phyloP scores from a whole-genome alignment of 2,113 vertebrate species.

The Prunella himalayana region DNA sequence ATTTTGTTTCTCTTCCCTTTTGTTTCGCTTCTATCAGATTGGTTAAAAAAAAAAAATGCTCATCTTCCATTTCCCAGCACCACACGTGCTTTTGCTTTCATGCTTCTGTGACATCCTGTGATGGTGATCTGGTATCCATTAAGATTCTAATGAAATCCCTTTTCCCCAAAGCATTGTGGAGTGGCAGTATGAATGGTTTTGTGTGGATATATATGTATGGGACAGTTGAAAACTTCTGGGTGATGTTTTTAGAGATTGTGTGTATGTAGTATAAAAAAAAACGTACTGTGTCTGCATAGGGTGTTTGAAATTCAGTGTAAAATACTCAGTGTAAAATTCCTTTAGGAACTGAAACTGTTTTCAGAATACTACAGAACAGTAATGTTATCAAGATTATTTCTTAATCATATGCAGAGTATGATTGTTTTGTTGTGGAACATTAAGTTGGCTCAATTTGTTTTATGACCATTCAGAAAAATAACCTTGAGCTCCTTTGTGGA shows the following conservation, averaged over 20 bases:
- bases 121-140: neutral
- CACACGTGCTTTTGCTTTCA: neutral
- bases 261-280: neutral
- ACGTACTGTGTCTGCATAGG: neutral
- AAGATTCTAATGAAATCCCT: neutral
- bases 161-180: neutral
- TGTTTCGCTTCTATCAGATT: neutral
- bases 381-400: neutral
- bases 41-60: fast-evolving
- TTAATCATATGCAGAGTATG: neutral
- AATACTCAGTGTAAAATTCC: neutral
- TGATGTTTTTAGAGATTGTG: neutral
- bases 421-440: neutral
- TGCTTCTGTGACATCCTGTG: neutral
- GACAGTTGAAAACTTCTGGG: neutral
- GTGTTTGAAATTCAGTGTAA: neutral
- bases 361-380: neutral
- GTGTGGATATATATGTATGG: neutral
- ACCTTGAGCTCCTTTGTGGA: neutral
- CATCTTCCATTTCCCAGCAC: neutral
- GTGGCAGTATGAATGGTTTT: neutral
- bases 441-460: neutral
- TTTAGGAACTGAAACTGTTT: neutral
- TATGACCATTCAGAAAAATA: neutral
- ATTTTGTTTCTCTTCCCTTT: neutral